Percentiles rank a stretch among this genome's conserved stretches.
Evolutionary conservation across 2,113 vertebrate species (phyloP).

Genomic region (Mobula hypostoma): DNA sequence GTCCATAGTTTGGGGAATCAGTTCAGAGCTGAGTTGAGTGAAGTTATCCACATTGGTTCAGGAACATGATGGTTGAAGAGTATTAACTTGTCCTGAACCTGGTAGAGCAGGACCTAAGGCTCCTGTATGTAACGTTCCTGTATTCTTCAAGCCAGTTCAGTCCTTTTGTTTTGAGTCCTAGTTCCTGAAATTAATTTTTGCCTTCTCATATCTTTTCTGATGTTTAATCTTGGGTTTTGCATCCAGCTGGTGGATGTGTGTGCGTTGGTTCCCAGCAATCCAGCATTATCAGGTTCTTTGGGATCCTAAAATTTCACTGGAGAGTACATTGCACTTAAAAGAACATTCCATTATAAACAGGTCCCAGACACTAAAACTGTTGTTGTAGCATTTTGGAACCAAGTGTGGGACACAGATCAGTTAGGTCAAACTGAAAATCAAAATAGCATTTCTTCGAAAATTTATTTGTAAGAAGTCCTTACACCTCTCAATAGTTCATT

Average conservation of each 20-base stretch:
- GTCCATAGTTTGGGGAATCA: no score
- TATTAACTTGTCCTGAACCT: no score
- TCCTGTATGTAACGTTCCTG: no score
- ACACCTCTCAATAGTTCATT: neutral
- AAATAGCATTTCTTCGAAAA: neutral
- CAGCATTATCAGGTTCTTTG: slow-evolving; percentile 25
- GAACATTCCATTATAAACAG: slow-evolving; percentile 6
- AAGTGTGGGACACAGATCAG: neutral
- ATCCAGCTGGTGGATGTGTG: neutral
- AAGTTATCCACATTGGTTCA: no score
- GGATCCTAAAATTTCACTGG: neutral
- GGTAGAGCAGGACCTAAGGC: no score
- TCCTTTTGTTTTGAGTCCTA: neutral
- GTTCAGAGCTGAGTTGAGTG: no score
- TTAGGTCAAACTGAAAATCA: neutral
- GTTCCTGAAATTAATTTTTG: neutral
- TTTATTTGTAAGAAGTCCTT: neutral
- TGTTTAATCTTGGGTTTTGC: neutral
- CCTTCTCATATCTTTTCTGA: neutral
- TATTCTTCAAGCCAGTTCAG: neutral
- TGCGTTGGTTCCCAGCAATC: neutral
- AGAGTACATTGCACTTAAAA: neutral
- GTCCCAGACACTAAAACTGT: neutral
- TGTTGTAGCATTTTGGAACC: neutral
- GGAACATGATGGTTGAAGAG: no score